Evolutionary conservation across 2,888 invertebrate genomes (phyloP).

Genomic region (Tenthredo scrophulariae): DNA sequence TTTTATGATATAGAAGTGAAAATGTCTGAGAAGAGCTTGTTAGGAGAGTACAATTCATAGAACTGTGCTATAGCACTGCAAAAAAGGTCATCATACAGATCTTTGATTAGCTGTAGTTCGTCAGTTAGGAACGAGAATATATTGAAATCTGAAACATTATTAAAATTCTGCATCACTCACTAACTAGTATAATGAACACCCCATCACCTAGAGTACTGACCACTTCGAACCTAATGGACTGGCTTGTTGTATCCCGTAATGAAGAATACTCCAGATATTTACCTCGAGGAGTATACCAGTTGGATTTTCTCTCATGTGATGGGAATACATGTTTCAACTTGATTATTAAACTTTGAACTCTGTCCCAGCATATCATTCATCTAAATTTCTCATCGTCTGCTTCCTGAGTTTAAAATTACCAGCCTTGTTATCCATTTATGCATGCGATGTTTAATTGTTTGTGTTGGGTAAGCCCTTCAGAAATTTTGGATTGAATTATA

Average conservation of each 20-base stretch:
- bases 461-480: background rate
- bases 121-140: background rate
- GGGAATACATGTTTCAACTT: background rate
- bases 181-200: background rate
- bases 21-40: background rate
- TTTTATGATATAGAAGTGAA: background rate
- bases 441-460: slow-evolving; percentile 56
- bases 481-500: background rate
- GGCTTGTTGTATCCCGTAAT: background rate
- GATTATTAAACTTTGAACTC: background rate
- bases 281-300: background rate
- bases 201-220: background rate
- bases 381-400: background rate
- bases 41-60: background rate
- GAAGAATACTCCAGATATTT: background rate
- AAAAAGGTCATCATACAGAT: background rate
- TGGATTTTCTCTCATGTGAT: background rate
- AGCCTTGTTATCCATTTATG: slow-evolving; percentile 52
- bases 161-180: background rate
- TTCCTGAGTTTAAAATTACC: background rate
- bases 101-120: background rate
- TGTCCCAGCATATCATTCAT: background rate
- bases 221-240: background rate
- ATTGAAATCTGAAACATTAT: background rate
- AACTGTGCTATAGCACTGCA: background rate